A percentile compares a stretch with the other conserved stretches of the same genome.
phyloP scores from a whole-genome alignment of 2,888 invertebrate genomes.

The Scrobipalpa atriplicella region DNA sequence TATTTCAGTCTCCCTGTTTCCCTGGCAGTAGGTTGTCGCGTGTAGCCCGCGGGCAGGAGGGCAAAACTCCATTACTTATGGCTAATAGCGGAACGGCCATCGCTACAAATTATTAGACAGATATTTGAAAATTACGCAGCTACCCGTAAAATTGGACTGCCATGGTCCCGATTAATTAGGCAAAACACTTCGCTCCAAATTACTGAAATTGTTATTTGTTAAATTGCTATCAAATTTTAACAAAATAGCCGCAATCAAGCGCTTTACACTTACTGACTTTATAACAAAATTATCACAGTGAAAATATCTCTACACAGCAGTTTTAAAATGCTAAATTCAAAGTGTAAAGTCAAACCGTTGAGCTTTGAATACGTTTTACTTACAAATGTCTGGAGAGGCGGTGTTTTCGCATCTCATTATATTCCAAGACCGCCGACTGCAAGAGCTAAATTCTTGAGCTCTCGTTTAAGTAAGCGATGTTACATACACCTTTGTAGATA shows the following conservation, averaged over 20 bases:
- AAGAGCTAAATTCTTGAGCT: constrained; percentile 59
- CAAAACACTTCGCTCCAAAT: constrained; percentile 50
- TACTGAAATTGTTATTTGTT: constrained; percentile 52
- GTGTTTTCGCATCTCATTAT: constrained; percentile 67
- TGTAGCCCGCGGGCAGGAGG: constrained; percentile 10
- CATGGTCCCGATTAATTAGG: constrained; percentile 40
- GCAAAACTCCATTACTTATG: constrained; percentile 13
- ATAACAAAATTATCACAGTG: background rate
- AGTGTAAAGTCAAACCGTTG: constrained; percentile 34
- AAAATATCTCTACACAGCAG: background rate
- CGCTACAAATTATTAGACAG: constrained; percentile 23
- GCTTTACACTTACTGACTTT: background rate
- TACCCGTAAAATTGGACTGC: constrained; percentile 30
- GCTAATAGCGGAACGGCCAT: constrained; percentile 13
- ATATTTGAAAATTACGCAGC: constrained; percentile 28
- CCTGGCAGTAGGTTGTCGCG: background rate
- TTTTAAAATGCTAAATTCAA: constrained; percentile 38
- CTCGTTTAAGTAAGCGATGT: constrained; percentile 68
- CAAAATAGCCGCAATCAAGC: constrained; percentile 45
- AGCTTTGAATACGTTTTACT: constrained; percentile 48
- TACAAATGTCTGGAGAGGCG: constrained; percentile 48
- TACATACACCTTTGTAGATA: constrained; percentile 70
- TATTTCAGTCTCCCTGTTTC: background rate
- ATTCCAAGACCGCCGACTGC: constrained; percentile 45
- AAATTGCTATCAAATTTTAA: constrained; percentile 18